Percentiles rank a stretch among this genome's conserved stretches.
Evolutionary conservation across 1,140 invertebrate species (phyloP).

Genomic region (Drosophila carrolli): DNA sequence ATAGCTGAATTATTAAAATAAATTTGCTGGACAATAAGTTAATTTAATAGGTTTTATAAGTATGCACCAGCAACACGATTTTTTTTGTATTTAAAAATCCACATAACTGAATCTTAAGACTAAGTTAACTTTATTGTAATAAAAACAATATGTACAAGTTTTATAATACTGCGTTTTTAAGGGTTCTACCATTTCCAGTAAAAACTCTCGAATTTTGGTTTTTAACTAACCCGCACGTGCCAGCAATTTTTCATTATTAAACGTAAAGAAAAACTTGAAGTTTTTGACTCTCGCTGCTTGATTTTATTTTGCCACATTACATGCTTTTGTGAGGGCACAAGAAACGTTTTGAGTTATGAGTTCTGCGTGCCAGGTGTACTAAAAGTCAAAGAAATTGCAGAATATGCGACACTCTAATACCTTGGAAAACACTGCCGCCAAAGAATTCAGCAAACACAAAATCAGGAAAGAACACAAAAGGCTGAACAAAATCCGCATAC

Average conservation of each 20-base stretch:
- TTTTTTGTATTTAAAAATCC: too few species aligned
- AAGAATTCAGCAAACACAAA: neutral
- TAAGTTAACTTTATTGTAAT: too few species aligned
- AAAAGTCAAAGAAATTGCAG: slow-evolving; percentile 17
- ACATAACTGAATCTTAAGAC: too few species aligned
- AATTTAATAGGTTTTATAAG: neutral
- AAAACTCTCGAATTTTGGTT: neutral
- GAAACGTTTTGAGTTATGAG: slow-evolving; percentile 75
- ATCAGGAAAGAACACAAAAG: neutral
- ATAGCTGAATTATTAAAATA: too few species aligned
- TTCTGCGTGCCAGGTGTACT: slow-evolving; percentile 72
- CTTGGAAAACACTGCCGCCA: neutral
- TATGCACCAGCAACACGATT: too few species aligned
- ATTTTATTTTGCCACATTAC: slow-evolving; percentile 60
- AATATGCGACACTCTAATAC: slow-evolving; percentile 12
- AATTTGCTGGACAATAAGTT: too few species aligned
- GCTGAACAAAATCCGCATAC: neutral
- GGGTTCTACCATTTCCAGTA: neutral
- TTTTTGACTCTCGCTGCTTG: slow-evolving; percentile 52
- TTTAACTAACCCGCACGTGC: slow-evolving; percentile 48
- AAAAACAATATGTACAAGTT: too few species aligned
- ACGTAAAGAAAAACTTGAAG: slow-evolving; percentile 38
- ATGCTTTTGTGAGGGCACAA: slow-evolving; percentile 22
- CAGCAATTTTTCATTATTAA: slow-evolving; percentile 63
- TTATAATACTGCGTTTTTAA: neutral